phyloP scores from a whole-genome alignment of 2,113 vertebrate genomes.

The Laticauda laticaudata region DNA sequence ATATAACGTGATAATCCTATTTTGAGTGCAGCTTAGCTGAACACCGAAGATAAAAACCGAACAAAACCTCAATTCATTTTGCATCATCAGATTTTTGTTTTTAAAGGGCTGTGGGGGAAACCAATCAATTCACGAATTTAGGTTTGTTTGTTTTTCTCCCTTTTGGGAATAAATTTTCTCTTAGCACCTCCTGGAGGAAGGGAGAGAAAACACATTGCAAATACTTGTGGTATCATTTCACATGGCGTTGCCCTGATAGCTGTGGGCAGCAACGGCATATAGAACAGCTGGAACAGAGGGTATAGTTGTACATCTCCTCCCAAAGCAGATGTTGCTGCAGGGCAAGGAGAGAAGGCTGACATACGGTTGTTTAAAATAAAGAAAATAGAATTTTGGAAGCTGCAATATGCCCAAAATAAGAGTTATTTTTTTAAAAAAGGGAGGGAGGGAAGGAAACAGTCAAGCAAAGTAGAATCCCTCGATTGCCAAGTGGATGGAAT shows the following conservation, averaged over 20 bases:
- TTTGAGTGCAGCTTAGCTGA: background rate
- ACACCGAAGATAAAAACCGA: background rate
- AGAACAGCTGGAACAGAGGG: background rate
- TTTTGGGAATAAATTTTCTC: background rate
- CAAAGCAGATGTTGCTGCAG: background rate
- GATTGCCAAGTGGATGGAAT: background rate
- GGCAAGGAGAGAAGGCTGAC: background rate
- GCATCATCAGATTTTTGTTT: background rate
- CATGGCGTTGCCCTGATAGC: background rate
- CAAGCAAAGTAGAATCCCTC: background rate
- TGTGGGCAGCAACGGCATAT: background rate
- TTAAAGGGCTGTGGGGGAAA: background rate
- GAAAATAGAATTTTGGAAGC: background rate
- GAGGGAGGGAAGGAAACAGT: background rate
- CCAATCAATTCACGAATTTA: background rate
- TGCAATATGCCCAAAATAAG: background rate
- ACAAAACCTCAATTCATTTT: background rate
- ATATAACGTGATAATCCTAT: background rate
- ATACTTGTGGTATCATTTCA: background rate
- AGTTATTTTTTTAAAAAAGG: background rate
- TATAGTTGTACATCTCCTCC: background rate
- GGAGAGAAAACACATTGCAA: background rate
- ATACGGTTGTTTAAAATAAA: background rate
- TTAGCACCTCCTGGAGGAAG: conserved; percentile 1
- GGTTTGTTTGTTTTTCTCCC: background rate